Base-by-base conservation (phyloP, 1,140 invertebrate genomes). In the Eumeta japonica region DNA sequence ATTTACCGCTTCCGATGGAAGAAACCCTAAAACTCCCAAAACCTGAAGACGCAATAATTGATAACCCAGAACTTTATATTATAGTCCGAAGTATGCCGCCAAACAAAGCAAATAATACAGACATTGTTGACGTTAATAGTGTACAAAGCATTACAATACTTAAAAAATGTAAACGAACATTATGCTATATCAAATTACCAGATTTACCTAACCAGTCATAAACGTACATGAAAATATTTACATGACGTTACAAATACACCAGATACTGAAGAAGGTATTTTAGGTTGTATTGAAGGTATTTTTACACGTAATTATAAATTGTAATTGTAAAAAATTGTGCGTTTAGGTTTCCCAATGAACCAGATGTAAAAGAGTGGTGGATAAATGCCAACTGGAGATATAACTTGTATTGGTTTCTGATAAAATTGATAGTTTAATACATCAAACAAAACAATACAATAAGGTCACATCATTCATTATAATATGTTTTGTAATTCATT, bases 31-130 rank as follows among this genome's bases (percentile, higher is more conserved):
- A 16, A 13, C 48, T 9, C 42, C 39, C 13, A 45, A 11, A 41
- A n/a, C 39, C 43, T 16, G 40, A 44, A 39, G 10, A 52, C n/a
- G 29, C 44, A 9, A 16, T 46, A n/a, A n/a, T n/a, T 16, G 37
- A 3, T 9, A 46, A 50, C 19, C 45, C 11, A 11, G 49, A 52
- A 43, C 7, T 52, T 1, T 52, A 29, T 35, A 48, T 52, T 29
- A 36, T 48, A 15, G 40, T 52, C 13, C 37, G 49, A 43, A 20
- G 45, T 13, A 34, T n/a, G n/a, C n/a, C 7, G 11, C 48, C 42
- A 40, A 50, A 29, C 27, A 50, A 50, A 38, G 28, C 41, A 10
- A 50, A 50, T 32, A 44, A 44, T 16, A 11, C 46, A 18, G 41
- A 47, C 35, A 37, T 46, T 19, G 43, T 50, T n/a, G 34, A 46